Base-by-base conservation (phyloP, 2,888 invertebrate species). In the Alloplasta piceator region DNA sequence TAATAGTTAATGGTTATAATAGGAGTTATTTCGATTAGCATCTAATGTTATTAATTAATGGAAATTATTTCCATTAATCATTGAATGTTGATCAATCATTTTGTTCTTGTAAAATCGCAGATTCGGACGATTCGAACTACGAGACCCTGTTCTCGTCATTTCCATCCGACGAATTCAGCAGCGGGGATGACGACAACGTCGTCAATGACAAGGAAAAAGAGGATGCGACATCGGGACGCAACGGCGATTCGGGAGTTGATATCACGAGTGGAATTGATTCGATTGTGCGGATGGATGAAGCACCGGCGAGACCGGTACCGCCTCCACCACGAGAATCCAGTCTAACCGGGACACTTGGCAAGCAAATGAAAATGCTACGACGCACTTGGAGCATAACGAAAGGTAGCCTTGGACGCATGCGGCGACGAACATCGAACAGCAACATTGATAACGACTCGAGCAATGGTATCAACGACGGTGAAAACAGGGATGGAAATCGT, bases 311-410 rank as follows among this genome's bases (percentile, higher is more conserved):
- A 50, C 91, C 91, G 0, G 88, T 87, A 4, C 90, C 91, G 12
- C 90, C 91, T 0, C 90, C 91, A 0, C 91, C 91, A 1, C 85
- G 90, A 41, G 91, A 91, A 71, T 86, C 87, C 14, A 91, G 90
- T 52, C 78, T 91, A 2, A 91, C 89, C 1, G 88, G 90, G 43
- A 90, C 87, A 2, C 80, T 92, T 4, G 91, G 91, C 3, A 87
- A 86, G n/a, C 85, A 87, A 56, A 91, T 92, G 83, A 91, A 90
- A 67, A 89, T 92, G 84, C 82, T 92, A 0, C 84, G 90, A 5
- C 85, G 91, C 56, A 91, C 91, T 0, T 92, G 91, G 91, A 92
- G 91, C 78, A 90, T 92, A 55, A 92, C 92, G 12, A 92, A 92
- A 76, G 91, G 90, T 2, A 91, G 91, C 41, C 83, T 92, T 2